A percentile compares a stretch with the other conserved stretches of the same genome.
Conservation (phyloP, 2,888 invertebrate species). For the Acleris sparsana region DNA sequence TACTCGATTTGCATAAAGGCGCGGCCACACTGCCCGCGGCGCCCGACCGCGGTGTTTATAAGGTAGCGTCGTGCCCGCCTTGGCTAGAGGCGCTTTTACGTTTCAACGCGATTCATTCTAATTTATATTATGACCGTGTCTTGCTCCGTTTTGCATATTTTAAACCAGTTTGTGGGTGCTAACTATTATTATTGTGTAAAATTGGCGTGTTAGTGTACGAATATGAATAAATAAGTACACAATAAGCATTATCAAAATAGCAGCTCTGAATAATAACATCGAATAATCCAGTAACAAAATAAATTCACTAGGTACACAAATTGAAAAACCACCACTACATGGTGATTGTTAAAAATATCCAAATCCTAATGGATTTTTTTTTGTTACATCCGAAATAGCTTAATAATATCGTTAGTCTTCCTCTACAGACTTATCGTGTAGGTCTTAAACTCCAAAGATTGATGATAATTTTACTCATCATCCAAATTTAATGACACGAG, state of each 20-base stretch:
- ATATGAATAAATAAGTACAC: too few relatives aligned
- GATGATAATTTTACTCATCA: conserved; percentile 1
- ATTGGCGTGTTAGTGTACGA: background rate
- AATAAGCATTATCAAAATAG: too few relatives aligned
- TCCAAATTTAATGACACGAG: background rate
- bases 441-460: background rate
- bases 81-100: conserved; percentile 40
- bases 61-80: conserved; percentile 49
- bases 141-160: conserved; percentile 26
- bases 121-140: conserved; percentile 29
- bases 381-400: too few relatives aligned
- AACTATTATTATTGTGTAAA: background rate
- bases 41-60: conserved; percentile 46
- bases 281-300: too few relatives aligned
- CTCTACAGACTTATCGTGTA: too few relatives aligned
- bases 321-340: too few relatives aligned
- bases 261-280: too few relatives aligned
- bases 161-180: conserved; percentile 19
- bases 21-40: conserved; percentile 56
- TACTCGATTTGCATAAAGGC: conserved; percentile 43
- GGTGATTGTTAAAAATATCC: too few relatives aligned
- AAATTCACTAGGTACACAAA: too few relatives aligned
- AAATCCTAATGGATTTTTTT: too few relatives aligned
- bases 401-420: too few relatives aligned
- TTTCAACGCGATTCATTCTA: conserved; percentile 32